phyloP scores from a whole-genome alignment of 23 tunicate genomes.

The Trididemnum miniatum region DNA sequence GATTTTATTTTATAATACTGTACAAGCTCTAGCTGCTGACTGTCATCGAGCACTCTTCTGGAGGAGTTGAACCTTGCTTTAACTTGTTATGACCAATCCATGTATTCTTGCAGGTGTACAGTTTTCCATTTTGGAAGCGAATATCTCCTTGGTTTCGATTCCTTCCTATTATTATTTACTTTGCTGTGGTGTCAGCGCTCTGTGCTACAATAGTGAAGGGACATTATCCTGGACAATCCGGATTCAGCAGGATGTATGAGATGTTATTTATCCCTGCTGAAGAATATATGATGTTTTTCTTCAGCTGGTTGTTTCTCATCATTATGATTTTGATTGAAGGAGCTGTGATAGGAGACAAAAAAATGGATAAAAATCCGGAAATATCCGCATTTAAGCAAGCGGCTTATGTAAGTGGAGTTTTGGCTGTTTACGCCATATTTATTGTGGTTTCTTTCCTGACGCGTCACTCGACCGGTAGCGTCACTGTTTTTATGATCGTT shows the following conservation, averaged over 20 bases:
- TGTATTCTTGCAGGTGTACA: constrained; percentile 44
- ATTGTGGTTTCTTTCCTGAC: constrained; percentile 47
- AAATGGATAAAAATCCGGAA: not conserved
- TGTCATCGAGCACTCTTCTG: too few species aligned
- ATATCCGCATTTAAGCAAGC: constrained; percentile 72
- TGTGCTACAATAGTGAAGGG: constrained; percentile 71
- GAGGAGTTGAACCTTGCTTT: too few species aligned
- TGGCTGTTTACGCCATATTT: constrained; percentile 56
- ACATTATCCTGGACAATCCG: constrained; percentile 45
- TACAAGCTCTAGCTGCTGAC: too few species aligned
- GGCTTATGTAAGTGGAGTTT: constrained; percentile 43
- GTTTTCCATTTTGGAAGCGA: constrained; percentile 91
- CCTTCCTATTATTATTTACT: constrained; percentile 60
- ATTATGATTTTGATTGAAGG: constrained; percentile 56
- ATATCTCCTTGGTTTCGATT: constrained; percentile 77
- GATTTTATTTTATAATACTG: too few species aligned
- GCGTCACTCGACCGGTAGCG: constrained; percentile 6
- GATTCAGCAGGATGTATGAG: constrained; percentile 67
- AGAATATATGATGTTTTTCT: constrained; percentile 62
- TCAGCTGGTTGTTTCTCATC: constrained; percentile 78
- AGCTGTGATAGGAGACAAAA: constrained; percentile 29
- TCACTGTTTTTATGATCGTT: constrained; percentile 61
- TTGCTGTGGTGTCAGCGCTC: constrained; percentile 47
- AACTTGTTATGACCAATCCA: too few species aligned
- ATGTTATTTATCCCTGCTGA: constrained; percentile 90